Conservation (phyloP, 2,113 vertebrate genomes). For the Engystomops pustulosus region DNA sequence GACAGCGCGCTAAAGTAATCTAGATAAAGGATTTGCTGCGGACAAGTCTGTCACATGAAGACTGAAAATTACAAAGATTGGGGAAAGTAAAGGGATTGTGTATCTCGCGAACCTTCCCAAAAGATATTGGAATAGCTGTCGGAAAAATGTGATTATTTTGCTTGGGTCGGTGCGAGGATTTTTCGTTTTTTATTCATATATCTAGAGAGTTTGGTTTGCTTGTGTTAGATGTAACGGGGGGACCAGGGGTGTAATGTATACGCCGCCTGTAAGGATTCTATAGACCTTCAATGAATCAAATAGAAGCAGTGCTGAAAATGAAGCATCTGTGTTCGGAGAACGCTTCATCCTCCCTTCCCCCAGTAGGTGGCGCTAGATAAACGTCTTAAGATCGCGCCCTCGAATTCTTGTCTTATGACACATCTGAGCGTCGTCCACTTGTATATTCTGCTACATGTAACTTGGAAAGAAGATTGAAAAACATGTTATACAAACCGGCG, state of each 20-base stretch:
- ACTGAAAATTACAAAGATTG: constrained; percentile 78
- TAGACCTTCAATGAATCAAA: constrained; percentile 66
- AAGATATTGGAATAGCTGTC: constrained; percentile 72
- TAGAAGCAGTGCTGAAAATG: constrained; percentile 63
- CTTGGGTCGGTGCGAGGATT: constrained; percentile 75
- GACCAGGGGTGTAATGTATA: constrained; percentile 73
- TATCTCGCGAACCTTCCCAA: constrained; percentile 74
- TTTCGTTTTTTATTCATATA: constrained; percentile 68
- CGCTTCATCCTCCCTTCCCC: background rate
- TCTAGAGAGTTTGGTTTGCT: constrained; percentile 76
- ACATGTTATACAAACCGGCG: background rate
- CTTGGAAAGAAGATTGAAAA: constrained; percentile 29
- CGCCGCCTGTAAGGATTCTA: constrained; percentile 68
- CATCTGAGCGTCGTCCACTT: background rate
- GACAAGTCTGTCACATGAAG: constrained; percentile 81
- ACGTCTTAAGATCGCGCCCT: background rate
- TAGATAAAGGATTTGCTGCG: constrained; percentile 79
- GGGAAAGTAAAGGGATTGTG: constrained; percentile 82
- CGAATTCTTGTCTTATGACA: constrained; percentile 10
- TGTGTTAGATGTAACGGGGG: constrained; percentile 67
- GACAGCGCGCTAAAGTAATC: constrained; percentile 84
- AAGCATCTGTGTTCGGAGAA: constrained; percentile 60
- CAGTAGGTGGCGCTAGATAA: constrained; percentile 71
- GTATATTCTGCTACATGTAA: constrained; percentile 24
- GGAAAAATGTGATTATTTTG: constrained; percentile 76